Conservation (phyloP, 2,888 invertebrate genomes). For the Ormyrus nitidulus region DNA sequence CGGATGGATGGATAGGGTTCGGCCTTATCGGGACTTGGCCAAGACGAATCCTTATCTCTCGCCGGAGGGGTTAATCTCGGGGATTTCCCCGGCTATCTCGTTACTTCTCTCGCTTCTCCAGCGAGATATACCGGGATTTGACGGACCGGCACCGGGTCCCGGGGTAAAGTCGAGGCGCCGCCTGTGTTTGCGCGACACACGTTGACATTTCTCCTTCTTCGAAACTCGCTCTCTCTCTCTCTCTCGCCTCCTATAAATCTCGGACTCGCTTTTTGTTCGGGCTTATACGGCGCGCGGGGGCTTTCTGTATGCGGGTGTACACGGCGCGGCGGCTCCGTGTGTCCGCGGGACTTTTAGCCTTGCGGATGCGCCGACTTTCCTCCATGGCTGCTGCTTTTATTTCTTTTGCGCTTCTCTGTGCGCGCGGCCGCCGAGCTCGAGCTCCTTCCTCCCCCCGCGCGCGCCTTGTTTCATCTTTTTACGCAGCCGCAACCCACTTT, state of each 20-base stretch:
- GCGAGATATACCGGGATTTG: constrained; percentile 48
- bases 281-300: constrained; percentile 4
- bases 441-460: background rate
- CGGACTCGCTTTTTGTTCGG: constrained; percentile 54
- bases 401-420: constrained; percentile 14
- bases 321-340: background rate
- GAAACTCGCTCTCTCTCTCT: background rate
- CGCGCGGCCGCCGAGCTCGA: background rate
- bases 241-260: constrained; percentile 68
- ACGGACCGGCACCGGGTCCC: constrained; percentile 27
- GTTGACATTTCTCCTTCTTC: constrained; percentile 19
- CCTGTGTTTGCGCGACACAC: constrained; percentile 30
- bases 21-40: constrained; percentile 19
- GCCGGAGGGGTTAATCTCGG: constrained; percentile 58
- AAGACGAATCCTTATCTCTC: constrained; percentile 56
- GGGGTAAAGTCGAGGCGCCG: constrained; percentile 10
- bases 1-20: constrained; percentile 23
- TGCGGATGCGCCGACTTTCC: constrained; percentile 12
- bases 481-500: constrained; percentile 35
- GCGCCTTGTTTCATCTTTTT: constrained; percentile 37
- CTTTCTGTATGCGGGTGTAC: constrained; percentile 36
- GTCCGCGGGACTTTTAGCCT: constrained; percentile 35
- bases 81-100: constrained; percentile 49
- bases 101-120: constrained; percentile 16
- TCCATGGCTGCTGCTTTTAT: constrained; percentile 10